Conservation (phyloP, 2,113 vertebrate species). For the Mus spicilegus region DNA sequence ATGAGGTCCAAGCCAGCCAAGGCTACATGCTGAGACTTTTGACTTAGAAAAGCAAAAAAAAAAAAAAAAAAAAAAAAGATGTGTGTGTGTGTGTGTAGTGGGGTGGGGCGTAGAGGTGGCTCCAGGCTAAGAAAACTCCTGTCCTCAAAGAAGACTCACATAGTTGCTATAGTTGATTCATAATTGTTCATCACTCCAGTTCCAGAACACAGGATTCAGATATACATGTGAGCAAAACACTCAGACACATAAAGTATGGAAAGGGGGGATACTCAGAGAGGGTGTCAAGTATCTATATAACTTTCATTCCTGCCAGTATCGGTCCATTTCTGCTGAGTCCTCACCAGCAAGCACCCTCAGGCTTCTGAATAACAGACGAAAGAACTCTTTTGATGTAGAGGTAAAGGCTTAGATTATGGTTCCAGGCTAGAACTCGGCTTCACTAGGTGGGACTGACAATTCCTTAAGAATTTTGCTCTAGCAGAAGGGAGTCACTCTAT, state of each 20-base stretch:
- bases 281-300: background rate
- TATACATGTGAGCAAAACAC: background rate
- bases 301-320: background rate
- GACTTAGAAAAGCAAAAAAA: background rate
- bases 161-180: background rate
- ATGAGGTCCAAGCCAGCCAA: background rate
- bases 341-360: background rate
- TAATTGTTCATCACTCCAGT: background rate
- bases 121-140: background rate
- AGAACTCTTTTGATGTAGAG: background rate
- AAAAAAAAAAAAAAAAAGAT: too few relatives aligned
- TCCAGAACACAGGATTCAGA: background rate
- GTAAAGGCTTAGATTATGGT: background rate
- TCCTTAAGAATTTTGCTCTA: background rate
- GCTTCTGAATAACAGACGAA: background rate
- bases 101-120: background rate
- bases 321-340: background rate
- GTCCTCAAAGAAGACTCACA: background rate
- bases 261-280: background rate
- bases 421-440: background rate
- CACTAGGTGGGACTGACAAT: background rate
- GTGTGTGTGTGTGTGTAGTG: too few relatives aligned
- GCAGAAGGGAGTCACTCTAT: background rate
- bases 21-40: background rate
- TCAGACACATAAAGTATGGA: background rate